These are phyloP conservation scores for Alosa sapidissima DNA, from an alignment of 2,797 vertebrate genomes.

Conservation along the genomic window DNA sequence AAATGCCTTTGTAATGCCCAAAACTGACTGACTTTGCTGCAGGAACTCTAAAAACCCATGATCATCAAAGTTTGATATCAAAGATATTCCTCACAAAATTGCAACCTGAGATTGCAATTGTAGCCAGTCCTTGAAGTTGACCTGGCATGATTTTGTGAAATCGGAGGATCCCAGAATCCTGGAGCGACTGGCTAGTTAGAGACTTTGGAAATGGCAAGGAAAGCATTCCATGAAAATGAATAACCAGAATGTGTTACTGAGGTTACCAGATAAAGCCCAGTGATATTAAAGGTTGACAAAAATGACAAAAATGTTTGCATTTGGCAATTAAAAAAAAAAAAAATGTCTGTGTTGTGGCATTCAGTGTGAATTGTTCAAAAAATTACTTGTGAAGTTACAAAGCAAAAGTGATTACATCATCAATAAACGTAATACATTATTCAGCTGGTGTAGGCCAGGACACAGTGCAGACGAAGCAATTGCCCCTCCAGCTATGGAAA, in stretches of 20 bases:
- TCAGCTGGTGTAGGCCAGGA: neutral
- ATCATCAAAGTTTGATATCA: too few species aligned
- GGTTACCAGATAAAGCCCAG: neutral
- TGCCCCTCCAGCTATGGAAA: neutral
- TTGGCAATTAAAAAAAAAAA: neutral
- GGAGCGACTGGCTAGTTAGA: too few species aligned
- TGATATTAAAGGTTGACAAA: too few species aligned
- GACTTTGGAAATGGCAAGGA: neutral
- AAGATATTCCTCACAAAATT: too few species aligned
- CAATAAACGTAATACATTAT: neutral
- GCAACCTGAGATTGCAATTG: too few species aligned
- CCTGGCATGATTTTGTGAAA: too few species aligned
- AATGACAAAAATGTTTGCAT: neutral
- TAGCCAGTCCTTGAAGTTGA: too few species aligned
- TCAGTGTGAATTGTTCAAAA: neutral
- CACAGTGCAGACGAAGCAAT: neutral
- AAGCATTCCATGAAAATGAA: neutral
- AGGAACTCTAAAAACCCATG: too few species aligned
- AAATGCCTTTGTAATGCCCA: neutral
- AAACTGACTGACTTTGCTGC: neutral
- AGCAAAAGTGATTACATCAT: neutral
- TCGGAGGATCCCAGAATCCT: too few species aligned
- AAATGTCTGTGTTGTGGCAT: too few species aligned
- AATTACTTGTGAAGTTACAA: neutral
- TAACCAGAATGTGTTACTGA: neutral